Evolutionary conservation across 2,113 vertebrate species (phyloP), one percentile per base, ranked within the genome.

Genomic region (Oncorhynchus keta): DNA sequence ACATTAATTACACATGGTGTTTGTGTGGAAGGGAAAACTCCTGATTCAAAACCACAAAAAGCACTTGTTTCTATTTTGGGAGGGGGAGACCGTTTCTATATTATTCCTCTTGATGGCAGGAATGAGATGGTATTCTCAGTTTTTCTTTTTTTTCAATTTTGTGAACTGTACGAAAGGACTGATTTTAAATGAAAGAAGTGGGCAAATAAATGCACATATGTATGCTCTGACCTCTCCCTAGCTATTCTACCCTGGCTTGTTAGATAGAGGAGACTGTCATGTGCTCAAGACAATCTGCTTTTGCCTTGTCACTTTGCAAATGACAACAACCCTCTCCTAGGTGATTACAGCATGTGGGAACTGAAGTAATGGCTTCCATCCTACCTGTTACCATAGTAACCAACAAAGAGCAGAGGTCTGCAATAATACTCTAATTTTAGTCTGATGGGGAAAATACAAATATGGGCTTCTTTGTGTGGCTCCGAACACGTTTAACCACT

Each of bases 281-380:
- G 12, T 20, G 75, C 64, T 64, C 59, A 35, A 4, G 86, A 90
- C 87, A 89, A 88, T 89, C 85, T 74, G 69, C 69, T 62, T 70
- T 20, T 45, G n/a, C 67, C 67, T 59, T 78, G 76, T 75, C 62
- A 72, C 30, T 76, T 68, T 11, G 16, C 20, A 70, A 48, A 65
- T 57, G 62, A 71, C 57, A 80, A 74, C 79, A 72, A 69, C 76
- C 48, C 67, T 28, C 49, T 65, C 68, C 59, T 30, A 76, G 65
- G 68, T 71, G 81, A 84, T 70, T 68, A 49, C 74, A 61, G 73
- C 67, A 71, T 70, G 73, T 24, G 22, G 73, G 75, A 69, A 75
- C 78, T 76, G 75, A 81, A 76, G 77, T 35, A 32, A 74, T 79
- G 70, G 61, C 73, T 73, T 73, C 73, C 28, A 77, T 65, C 48